These are phyloP conservation scores for Gadopsis marmoratus DNA, from an alignment of 2,797 vertebrate genomes.

Conservation along the genomic window DNA sequence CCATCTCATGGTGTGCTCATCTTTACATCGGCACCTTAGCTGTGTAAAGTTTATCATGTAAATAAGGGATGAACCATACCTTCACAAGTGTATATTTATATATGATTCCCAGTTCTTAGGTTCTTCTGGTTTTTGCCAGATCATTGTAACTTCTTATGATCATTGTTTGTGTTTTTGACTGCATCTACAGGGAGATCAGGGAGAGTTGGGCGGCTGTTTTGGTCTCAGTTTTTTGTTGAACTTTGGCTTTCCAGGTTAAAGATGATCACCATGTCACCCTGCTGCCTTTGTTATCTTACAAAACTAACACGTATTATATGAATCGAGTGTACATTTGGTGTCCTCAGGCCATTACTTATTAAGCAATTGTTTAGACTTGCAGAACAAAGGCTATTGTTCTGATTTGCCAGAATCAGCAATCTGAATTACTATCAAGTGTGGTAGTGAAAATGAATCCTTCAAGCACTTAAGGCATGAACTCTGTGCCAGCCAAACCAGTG, in stretches of 20 bases:
- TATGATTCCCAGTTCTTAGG: neutral
- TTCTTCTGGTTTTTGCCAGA: neutral
- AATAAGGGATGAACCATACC: neutral
- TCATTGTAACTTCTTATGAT: neutral
- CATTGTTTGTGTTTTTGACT: neutral
- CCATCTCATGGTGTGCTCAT: neutral
- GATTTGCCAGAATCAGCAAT: constrained; percentile 54
- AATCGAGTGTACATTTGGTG: constrained; percentile 18
- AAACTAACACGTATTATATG: neutral
- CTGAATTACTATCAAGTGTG: constrained; percentile 62
- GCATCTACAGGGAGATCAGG: neutral
- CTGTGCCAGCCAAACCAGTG: constrained; percentile 64
- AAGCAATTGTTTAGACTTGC: constrained; percentile 30
- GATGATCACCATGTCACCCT: neutral
- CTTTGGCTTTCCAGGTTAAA: constrained; percentile 2
- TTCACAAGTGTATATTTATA: neutral
- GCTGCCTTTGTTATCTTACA: neutral
- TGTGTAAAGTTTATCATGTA: neutral
- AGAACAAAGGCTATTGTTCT: constrained; percentile 73
- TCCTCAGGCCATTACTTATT: constrained; percentile 3
- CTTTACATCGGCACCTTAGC: neutral
- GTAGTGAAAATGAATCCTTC: constrained; percentile 69
- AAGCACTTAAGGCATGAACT: constrained; percentile 53
- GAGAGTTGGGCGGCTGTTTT: neutral
- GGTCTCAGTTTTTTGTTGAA: neutral